Percentiles rank a stretch among this genome's conserved stretches.
Evolutionary conservation across 2,113 vertebrate genomes (phyloP).

Genomic region (Microcebus tavaratra): DNA sequence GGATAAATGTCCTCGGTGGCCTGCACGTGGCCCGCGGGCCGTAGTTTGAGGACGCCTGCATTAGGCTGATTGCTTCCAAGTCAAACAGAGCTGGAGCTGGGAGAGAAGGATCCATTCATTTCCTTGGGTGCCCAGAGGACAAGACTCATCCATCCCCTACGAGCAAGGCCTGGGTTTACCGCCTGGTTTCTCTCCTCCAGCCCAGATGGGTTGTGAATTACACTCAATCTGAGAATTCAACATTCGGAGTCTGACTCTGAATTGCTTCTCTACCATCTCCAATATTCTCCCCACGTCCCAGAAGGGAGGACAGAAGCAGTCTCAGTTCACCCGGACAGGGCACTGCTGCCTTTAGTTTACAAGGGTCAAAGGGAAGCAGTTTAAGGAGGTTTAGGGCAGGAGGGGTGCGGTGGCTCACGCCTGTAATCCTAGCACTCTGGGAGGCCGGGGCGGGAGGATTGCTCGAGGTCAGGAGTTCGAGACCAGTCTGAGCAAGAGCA

Average conservation of each 20-base stretch:
- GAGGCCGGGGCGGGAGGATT: too few relatives aligned
- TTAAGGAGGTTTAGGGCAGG: not conserved
- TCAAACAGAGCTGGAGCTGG: not conserved
- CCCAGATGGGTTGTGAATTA: not conserved
- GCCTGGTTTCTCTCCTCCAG: not conserved
- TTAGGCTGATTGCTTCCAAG: not conserved
- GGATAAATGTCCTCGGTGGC: too few relatives aligned
- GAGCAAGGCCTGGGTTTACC: fast-evolving
- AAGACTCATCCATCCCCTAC: not conserved
- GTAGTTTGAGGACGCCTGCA: too few relatives aligned
- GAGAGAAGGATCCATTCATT: not conserved
- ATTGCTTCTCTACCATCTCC: not conserved
- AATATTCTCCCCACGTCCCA: not conserved
- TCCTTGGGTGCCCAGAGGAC: not conserved
- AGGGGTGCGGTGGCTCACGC: fast-evolving
- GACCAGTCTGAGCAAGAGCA: too few relatives aligned
- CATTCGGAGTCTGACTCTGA: not conserved
- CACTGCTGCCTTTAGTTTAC: not conserved
- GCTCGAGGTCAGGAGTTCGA: too few relatives aligned
- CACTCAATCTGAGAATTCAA: not conserved
- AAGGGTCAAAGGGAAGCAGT: not conserved
- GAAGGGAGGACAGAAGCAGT: not conserved
- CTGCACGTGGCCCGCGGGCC: too few relatives aligned
- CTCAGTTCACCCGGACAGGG: not conserved
- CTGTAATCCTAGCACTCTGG: too few relatives aligned